Percentiles rank a stretch among this genome's conserved stretches.
Evolutionary conservation across 2,113 vertebrate species (phyloP).

Genomic region (Petaurus breviceps): DNA sequence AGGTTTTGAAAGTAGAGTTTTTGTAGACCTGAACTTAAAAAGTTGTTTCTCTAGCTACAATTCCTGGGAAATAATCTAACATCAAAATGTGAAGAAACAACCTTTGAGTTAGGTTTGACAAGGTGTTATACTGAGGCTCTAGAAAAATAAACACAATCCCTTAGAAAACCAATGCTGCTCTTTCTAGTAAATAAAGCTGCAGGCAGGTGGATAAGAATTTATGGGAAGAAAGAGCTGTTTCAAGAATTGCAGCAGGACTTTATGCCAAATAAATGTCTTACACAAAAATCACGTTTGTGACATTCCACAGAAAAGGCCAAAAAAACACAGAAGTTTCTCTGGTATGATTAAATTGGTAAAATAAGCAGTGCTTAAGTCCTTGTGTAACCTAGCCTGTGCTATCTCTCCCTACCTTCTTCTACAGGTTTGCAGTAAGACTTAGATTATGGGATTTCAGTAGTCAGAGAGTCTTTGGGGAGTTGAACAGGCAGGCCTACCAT

Average conservation of each 20-base stretch:
- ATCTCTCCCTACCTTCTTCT: not conserved
- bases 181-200: conserved; percentile 48
- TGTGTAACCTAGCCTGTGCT: not conserved
- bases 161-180: conserved; percentile 26
- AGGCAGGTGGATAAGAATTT: conserved; percentile 43
- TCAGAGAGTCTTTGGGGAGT: not conserved
- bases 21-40: conserved; percentile 52
- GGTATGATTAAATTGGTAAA: not conserved
- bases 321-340: not conserved
- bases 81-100: conserved; percentile 33
- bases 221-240: conserved; percentile 47
- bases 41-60: conserved; percentile 26
- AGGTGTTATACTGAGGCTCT: conserved; percentile 30
- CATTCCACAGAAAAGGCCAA: not conserved
- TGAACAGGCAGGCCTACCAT: not conserved
- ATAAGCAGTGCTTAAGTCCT: not conserved
- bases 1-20: conserved; percentile 54
- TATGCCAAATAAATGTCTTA: conserved; percentile 38
- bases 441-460: conserved; percentile 1
- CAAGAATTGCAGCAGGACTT: conserved; percentile 40
- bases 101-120: conserved; percentile 37
- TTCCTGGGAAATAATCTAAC: conserved; percentile 45
- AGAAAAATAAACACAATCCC: conserved; percentile 10
- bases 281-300: conserved; percentile 53
- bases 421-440: not conserved